phyloP scores from a whole-genome alignment of 1,140 invertebrate genomes.

The Drosophila teissieri region DNA sequence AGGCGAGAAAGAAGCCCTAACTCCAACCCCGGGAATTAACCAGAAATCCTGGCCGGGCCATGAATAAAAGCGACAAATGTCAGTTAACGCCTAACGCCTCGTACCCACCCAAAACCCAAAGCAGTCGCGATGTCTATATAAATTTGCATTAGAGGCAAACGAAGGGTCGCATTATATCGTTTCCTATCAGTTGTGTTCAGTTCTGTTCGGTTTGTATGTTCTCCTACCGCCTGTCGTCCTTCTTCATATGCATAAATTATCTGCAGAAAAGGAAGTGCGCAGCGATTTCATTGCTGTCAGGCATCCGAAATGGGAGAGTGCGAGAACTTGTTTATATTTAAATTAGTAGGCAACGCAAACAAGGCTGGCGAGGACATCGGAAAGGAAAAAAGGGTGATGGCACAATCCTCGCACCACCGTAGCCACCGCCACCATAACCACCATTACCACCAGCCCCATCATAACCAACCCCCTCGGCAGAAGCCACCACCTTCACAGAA shows the following conservation, averaged over 20 bases:
- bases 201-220: slow-evolving; percentile 5
- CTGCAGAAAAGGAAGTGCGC: slow-evolving; percentile 57
- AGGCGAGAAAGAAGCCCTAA: slow-evolving; percentile 15
- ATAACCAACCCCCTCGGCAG: slow-evolving; percentile 6
- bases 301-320: slow-evolving; percentile 51
- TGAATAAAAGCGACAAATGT: slow-evolving; percentile 79
- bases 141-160: slow-evolving; percentile 68
- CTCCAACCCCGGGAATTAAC: slow-evolving; percentile 30
- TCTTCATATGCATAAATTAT: slow-evolving; percentile 71
- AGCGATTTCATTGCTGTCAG: slow-evolving; percentile 67
- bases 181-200: slow-evolving; percentile 26
- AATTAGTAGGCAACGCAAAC: slow-evolving; percentile 75
- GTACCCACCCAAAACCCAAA: slow-evolving; percentile 41
- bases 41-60: slow-evolving; percentile 29
- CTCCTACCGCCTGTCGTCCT: slow-evolving; percentile 30
- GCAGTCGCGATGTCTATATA: slow-evolving; percentile 66
- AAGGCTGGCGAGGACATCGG: slow-evolving; percentile 40
- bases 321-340: slow-evolving; percentile 79
- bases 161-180: slow-evolving; percentile 39
- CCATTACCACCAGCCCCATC: background rate
- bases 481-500: slow-evolving; percentile 15
- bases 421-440: background rate
- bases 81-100: slow-evolving; percentile 73
- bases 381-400: slow-evolving; percentile 58
- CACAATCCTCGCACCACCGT: slow-evolving; percentile 23